phyloP scores from a whole-genome alignment of 2,888 invertebrate genomes.

The Mactromeris polynyma region DNA sequence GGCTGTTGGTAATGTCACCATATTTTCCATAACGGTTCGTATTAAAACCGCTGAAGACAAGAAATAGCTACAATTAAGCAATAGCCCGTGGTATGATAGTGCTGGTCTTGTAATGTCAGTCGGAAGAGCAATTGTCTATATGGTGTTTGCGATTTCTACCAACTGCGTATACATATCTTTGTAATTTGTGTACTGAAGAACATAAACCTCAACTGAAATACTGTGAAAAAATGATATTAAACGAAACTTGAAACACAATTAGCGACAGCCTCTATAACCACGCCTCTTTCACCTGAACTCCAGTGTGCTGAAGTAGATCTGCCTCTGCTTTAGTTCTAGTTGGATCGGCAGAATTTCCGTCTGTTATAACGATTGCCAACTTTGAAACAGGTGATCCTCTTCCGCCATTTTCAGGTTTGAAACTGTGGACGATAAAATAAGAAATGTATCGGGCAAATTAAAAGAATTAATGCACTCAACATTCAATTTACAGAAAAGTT shows the following conservation, averaged over 20 bases:
- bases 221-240: too few species aligned
- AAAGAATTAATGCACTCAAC: not conserved
- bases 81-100: too few species aligned
- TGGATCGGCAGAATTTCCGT: conserved; percentile 65
- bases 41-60: too few species aligned
- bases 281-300: conserved; percentile 51
- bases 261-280: not conserved
- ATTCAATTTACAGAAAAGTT: not conserved
- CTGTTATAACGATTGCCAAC: conserved; percentile 71
- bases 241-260: not conserved
- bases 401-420: conserved; percentile 63
- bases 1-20: too few species aligned
- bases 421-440: conserved; percentile 33
- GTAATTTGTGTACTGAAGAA: too few species aligned
- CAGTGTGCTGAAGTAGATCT: conserved; percentile 55
- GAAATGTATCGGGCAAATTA: not conserved
- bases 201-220: too few species aligned
- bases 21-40: too few species aligned
- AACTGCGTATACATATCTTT: too few species aligned
- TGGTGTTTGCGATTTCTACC: too few species aligned
- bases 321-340: conserved; percentile 59
- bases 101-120: too few species aligned
- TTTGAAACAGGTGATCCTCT: conserved; percentile 62
- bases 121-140: too few species aligned
- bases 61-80: too few species aligned